phyloP scores from a whole-genome alignment of 2,888 invertebrate species.

The Proisotoma minuta region DNA sequence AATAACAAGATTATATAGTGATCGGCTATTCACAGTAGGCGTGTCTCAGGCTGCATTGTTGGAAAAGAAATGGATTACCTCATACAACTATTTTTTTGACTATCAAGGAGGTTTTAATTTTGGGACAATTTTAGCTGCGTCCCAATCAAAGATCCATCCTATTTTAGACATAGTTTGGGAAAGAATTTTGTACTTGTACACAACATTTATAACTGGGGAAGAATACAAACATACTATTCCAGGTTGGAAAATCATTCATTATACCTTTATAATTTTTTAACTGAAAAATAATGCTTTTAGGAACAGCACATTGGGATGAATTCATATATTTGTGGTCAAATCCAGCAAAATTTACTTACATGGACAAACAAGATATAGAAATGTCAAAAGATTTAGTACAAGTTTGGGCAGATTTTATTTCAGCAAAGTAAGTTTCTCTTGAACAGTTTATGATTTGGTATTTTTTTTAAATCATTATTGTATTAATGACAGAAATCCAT shows the following conservation, averaged over 20 bases:
- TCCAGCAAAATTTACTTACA: neutral
- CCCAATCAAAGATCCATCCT: slow-evolving; percentile 21
- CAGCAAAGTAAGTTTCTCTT: slow-evolving; percentile 21
- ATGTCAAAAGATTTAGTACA: slow-evolving; percentile 32
- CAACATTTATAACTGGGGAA: neutral
- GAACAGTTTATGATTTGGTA: neutral
- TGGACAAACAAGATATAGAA: slow-evolving; percentile 18
- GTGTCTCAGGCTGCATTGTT: slow-evolving; percentile 24
- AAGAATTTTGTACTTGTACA: neutral
- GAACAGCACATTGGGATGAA: slow-evolving; percentile 1
- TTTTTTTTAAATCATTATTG: neutral
- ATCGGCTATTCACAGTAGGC: slow-evolving; percentile 27
- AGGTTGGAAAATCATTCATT: neutral
- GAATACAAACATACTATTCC: neutral
- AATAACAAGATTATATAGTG: slow-evolving; percentile 30
- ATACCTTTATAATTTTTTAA: neutral
- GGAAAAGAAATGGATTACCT: slow-evolving; percentile 22
- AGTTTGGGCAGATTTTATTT: slow-evolving; percentile 31
- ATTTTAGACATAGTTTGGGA: neutral
- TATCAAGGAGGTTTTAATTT: slow-evolving; percentile 19
- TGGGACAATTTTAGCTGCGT: slow-evolving; percentile 16
- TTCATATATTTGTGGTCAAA: neutral
- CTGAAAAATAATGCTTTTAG: neutral
- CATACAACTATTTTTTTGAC: slow-evolving; percentile 29
- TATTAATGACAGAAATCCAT: slow-evolving; percentile 16